Evolutionary conservation across 2,113 vertebrate species (phyloP), one percentile per base, ranked within the genome.

Genomic region (Triplophysa rosa): DNA sequence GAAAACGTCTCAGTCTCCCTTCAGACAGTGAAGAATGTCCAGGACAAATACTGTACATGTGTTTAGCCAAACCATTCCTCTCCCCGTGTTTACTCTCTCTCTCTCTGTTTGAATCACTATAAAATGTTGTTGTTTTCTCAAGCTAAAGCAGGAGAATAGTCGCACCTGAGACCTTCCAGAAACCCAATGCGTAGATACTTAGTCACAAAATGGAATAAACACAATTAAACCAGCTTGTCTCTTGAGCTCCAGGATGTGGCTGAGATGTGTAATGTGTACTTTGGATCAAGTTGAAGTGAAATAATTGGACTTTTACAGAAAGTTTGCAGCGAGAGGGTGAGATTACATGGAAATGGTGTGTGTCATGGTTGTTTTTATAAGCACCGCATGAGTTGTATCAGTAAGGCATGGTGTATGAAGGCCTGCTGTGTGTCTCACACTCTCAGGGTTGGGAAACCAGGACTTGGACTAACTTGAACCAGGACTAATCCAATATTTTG

Each of bases 181-280:
- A n/a, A 29, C 45, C 17, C 64, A 17, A 19, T 83, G 81, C 42
- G 21, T 79, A 9, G 13, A 63, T 66, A 56, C 71, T 79, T 79
- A 68, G 63, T 79, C 81, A 83, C 62, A 40, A 23, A 79, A 69
- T 49, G n/a, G 12, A 40, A 42, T 65, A 75, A 79, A 83, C 69
- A 56, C 0, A 21, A 23, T 72, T 72, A 16, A 19, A 40, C 54
- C 12, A 58, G 26, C 10, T 23, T n/a, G 24, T 33, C 11, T 11
- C 19, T 8, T 23, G 33, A 40, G 54, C 23, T 59, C 0, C 52
- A 37, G 49, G 19, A 58, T 71, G 52, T 40, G 69, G 37, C 29
- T 40, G 69, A 72, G 52, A 3, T 33, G 21, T 23, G 19, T 58
- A 72, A 40, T 42, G 9, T 12, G 19, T 58, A 16, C 12, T 72